Evolutionary conservation across 2,797 vertebrate species (phyloP).

Genomic region (Micrastur ruficollis): DNA sequence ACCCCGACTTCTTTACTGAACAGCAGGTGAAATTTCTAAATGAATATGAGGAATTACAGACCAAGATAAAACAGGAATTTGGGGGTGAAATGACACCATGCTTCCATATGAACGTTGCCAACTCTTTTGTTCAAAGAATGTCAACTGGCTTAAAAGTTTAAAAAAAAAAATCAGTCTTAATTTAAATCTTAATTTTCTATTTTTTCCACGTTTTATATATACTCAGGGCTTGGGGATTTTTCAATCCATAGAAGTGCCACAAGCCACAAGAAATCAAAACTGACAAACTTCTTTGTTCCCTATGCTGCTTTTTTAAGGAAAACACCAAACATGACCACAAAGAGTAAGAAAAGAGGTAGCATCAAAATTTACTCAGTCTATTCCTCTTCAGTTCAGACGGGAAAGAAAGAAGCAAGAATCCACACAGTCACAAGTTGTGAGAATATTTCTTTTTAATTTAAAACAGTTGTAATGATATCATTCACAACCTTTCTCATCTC

Average conservation of each 20-base stretch:
- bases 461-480: slow-evolving; percentile 73
- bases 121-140: neutral
- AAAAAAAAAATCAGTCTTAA: neutral
- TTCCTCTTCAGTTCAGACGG: neutral
- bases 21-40: neutral
- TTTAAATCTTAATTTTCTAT: neutral
- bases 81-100: neutral
- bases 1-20: neutral
- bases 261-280: neutral
- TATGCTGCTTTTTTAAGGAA: neutral
- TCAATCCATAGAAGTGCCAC: neutral
- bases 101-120: neutral
- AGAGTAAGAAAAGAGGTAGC: neutral
- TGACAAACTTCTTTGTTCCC: neutral
- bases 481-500: slow-evolving; percentile 69
- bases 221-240: neutral
- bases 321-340: neutral
- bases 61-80: neutral
- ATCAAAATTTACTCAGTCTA: neutral
- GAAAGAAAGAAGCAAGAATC: slow-evolving; percentile 24
- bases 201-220: neutral
- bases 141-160: neutral
- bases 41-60: neutral
- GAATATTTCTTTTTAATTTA: slow-evolving; percentile 80
- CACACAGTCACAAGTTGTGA: slow-evolving; percentile 54